Conservation (phyloP, 2,888 invertebrate genomes). For the Diaprepes abbreviatus region DNA sequence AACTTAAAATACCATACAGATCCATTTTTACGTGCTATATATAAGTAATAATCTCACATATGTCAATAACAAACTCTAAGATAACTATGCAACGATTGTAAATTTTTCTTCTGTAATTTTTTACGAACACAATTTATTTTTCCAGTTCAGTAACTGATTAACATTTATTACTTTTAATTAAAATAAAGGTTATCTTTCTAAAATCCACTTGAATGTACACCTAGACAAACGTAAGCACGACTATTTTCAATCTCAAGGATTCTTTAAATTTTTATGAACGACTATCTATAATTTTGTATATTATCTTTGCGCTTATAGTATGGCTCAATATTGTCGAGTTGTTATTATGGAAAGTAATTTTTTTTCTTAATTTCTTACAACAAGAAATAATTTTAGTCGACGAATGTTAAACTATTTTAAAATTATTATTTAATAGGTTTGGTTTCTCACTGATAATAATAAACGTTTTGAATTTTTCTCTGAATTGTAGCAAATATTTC, state of each 20-base stretch:
- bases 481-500: too few species aligned
- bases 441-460: too few species aligned
- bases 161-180: neutral
- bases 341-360: too few species aligned
- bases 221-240: neutral
- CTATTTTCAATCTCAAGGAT: conserved; percentile 7
- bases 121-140: neutral
- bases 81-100: neutral
- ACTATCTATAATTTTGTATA: conserved; percentile 24
- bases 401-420: too few species aligned
- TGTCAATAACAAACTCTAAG: too few species aligned
- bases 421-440: too few species aligned
- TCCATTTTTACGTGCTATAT: conserved; percentile 33
- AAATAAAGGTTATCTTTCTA: neutral
- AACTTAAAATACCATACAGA: conserved; percentile 30
- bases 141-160: too few species aligned
- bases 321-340: conserved; percentile 1
- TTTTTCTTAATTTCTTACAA: too few species aligned
- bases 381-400: too few species aligned
- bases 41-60: too few species aligned
- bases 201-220: neutral
- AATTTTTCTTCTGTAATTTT: neutral
- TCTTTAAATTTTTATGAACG: conserved; percentile 2
- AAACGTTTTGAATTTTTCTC: too few species aligned
- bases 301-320: conserved; percentile 5